Evolutionary conservation across 2,888 invertebrate genomes (phyloP).

Genomic region (Eupithecia vulgata): DNA sequence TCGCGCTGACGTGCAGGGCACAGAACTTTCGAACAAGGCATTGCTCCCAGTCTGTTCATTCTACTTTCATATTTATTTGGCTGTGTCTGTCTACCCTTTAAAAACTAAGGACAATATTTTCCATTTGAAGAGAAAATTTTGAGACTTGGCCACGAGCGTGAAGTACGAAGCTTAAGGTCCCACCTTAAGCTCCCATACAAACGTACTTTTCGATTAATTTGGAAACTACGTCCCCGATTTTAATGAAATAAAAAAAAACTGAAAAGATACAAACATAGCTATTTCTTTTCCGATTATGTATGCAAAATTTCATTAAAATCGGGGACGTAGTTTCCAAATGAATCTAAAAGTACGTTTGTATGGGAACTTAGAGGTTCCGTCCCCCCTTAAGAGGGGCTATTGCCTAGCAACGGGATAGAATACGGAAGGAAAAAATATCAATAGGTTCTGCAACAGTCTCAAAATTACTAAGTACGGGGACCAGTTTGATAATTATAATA

Average conservation of each 20-base stretch:
- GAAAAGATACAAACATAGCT: no score
- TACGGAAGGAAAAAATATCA: not conserved
- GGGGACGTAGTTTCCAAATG: no score
- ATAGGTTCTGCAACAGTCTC: not conserved
- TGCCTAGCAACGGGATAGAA: not conserved
- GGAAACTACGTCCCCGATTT: no score
- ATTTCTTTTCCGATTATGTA: no score
- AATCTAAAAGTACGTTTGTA: no score
- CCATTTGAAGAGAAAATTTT: not conserved
- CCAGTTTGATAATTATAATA: not conserved
- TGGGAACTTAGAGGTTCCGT: no score
- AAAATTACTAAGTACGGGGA: not conserved
- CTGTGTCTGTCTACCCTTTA: slow-evolving; percentile 9
- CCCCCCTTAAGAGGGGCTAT: no score
- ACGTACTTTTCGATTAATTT: no score
- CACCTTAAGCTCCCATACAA: no score
- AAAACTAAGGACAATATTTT: slow-evolving; percentile 11
- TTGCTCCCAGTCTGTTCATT: slow-evolving; percentile 32
- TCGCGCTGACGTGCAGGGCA: slow-evolving; percentile 18
- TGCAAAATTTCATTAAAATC: no score
- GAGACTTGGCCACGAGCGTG: not conserved
- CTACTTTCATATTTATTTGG: slow-evolving; percentile 27
- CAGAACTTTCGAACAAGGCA: slow-evolving; percentile 29
- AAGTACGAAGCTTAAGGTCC: no score
- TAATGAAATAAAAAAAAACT: no score